Evolutionary conservation across 2,113 vertebrate genomes (phyloP).

Genomic region (Anoura caudifer): DNA sequence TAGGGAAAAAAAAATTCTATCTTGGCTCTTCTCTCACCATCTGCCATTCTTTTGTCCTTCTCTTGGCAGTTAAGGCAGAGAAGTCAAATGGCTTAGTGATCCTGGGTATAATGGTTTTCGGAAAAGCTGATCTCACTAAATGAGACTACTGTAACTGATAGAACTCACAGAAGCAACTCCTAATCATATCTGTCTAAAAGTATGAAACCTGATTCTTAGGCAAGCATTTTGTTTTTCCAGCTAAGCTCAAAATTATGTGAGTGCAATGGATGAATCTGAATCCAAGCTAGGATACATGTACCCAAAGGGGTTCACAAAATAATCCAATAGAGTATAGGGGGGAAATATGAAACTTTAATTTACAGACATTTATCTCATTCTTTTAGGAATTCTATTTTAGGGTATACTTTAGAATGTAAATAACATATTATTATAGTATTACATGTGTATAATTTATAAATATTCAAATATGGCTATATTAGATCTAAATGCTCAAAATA

Average conservation of each 20-base stretch:
- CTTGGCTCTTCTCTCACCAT: background rate
- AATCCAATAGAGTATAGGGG: background rate
- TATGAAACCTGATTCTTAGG: background rate
- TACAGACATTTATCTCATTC: background rate
- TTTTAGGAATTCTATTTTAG: background rate
- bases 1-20: background rate
- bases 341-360: background rate
- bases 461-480: background rate
- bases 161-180: background rate
- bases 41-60: background rate
- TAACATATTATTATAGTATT: background rate
- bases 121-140: slow-evolving; percentile 23
- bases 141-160: background rate
- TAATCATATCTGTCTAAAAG: background rate
- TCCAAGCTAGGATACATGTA: background rate
- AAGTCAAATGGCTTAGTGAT: slow-evolving; percentile 33
- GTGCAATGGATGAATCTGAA: background rate
- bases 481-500: background rate
- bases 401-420: background rate
- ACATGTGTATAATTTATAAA: background rate
- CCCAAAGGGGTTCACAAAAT: background rate
- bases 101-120: background rate
- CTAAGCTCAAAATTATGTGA: slow-evolving; percentile 6
- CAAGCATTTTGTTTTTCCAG: background rate
- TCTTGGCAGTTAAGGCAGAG: background rate